Conservation (phyloP, 92 coral and sea anemone species). For the Desmophyllum pertusum region DNA sequence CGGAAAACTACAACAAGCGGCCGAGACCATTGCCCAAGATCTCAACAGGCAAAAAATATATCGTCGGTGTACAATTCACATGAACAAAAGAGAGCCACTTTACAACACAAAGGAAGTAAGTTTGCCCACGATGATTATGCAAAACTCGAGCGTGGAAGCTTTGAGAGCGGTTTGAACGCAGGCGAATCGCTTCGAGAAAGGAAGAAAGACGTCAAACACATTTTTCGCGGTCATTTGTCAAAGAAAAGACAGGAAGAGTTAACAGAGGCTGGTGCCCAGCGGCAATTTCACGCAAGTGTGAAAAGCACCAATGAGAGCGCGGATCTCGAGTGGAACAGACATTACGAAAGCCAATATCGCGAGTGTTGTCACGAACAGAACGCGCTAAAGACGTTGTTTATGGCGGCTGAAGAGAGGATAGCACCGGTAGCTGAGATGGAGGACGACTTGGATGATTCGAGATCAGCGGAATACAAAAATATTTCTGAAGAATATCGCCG, state of each 20-base stretch:
- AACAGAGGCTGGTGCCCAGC: constrained; percentile 8
- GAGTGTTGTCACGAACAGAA: constrained; percentile 33
- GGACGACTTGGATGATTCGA: constrained; percentile 6
- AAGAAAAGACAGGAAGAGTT: not conserved
- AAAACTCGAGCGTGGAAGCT: not conserved
- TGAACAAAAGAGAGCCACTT: constrained; percentile 9
- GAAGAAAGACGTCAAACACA: too few species aligned
- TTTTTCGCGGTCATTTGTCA: not conserved
- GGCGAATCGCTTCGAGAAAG: not conserved
- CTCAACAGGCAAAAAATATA: not conserved
- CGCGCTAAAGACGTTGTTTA: not conserved
- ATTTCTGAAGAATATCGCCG: constrained; percentile 7
- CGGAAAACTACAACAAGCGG: constrained; percentile 3
- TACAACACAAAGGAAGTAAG: not conserved
- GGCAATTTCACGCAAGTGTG: constrained; percentile 42
- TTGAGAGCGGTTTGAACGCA: not conserved
- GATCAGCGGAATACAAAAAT: not conserved
- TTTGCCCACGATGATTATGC: not conserved
- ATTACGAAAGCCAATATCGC: constrained; percentile 39
- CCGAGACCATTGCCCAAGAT: not conserved
- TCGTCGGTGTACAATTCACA: not conserved
- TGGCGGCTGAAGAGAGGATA: constrained; percentile 5
- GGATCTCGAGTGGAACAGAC: constrained; percentile 42
- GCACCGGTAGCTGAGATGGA: not conserved
- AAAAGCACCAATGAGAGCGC: constrained; percentile 49